Base-by-base conservation (phyloP, 1,140 invertebrate species). In the Parasteatoda tepidariorum region DNA sequence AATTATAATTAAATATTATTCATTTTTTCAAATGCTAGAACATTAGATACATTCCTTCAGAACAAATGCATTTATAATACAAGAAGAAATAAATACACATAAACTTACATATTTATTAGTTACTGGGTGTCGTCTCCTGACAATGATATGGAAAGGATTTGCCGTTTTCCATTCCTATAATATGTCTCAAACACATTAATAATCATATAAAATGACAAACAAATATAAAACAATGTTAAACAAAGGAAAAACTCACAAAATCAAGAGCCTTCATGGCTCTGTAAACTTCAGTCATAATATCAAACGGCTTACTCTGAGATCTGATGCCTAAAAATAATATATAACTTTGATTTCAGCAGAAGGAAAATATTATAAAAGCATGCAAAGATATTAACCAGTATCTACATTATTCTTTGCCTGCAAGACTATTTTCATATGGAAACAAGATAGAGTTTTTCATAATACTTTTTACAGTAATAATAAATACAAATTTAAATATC, bases 201-300 rank as follows among this genome's bases (percentile, higher is more conserved):
- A 2, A 59, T 57, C 6, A 22, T 9, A 15, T 26, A 22, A 7
- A 75, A 57, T 6, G n/a, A n/a, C n/a, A n/a, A 38, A 57, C n/a
- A 62, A 62, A 87, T 87, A 62, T 87, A 22, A 54, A 70, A n/a
- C 70, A 18, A 13, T 26, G 6, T 71, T 2, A 84, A 34, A 41
- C 62, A 59, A n/a, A 24, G 33, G 18, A 31, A 11, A 24, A 38
- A 90, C 92, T 92, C 91, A 94, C 94, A 91, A 98, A 99, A 90
- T 97, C 94, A 15, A 99, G 91, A 7, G 95, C 93, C 89, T 99
- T 99, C 98, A 99, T 99, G 18, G 98, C 98, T 85, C 97, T 92
- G 89, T 98, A 99, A 1, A 99, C 98, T 91, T 99, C 98, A 89
- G 98, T 95, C 98, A 99, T 99, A 26, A 99, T 99, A 90, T 99